Evolutionary conservation across 2,113 vertebrate genomes (phyloP), one percentile per base, ranked within the genome.

Genomic region (Scatophagus argus): DNA sequence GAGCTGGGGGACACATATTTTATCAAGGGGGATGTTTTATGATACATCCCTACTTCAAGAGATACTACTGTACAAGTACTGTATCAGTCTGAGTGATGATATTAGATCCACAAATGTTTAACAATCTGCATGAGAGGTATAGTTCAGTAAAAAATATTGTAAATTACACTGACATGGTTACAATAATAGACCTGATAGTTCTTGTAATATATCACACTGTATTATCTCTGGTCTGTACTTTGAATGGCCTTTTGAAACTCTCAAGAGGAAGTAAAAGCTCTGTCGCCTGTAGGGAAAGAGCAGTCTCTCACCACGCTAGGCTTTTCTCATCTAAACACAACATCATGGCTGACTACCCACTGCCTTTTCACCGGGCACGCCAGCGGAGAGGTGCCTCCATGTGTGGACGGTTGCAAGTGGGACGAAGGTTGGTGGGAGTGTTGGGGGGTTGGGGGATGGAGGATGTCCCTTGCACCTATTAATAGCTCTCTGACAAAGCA

Each of bases 381-480:
- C 65, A 64, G 32, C 17, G 39, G 41, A 81, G 77, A 70, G 81
- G 59, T 51, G 61, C 49, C 76, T 49, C 84, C 77, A 87, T 82
- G 80, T 86, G 83, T 87, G 47, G 58, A 87, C 27, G 32, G 65
- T 49, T 63, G 59, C 36, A 38, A 87, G 73, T 54, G 70, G 74
- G 84, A 32, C 27, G 54, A 74, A 61, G 49, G 68, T 84, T 77
- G 77, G 74, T 82, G 79, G 80, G 75, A 67, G 76, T 64, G 72
- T 58, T 67, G 51, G 62, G 62, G 75, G 64, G 55, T 46, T 54
- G 65, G 66, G 51, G 61, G 66, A 67, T 69, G 81, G 79, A 84
- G 84, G 87, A 87, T 89, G 92, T 91, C 85, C 92, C 90, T 86
- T 91, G 87, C 90, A 90, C 84, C 91, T 94, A 95, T 91, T 91